Evolutionary conservation across 2,888 invertebrate genomes (phyloP).

Genomic region (Cepaea hortensis): DNA sequence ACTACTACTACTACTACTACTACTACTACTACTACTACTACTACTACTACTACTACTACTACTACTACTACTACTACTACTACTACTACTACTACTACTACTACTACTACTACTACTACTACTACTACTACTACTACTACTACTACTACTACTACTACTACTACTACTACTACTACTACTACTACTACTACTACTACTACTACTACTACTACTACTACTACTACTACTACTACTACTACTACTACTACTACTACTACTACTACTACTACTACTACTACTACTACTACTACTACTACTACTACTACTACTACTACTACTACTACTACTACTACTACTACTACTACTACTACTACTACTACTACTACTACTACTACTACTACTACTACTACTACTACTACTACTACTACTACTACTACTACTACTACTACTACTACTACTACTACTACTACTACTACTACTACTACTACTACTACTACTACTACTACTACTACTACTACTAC

Average conservation of each 20-base stretch:
- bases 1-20: conserved; percentile 14
- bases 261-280: conserved; percentile 9
- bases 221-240: conserved; percentile 14
- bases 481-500: conserved; percentile 9
- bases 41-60: conserved; percentile 9
- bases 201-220: conserved; percentile 15
- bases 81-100: neutral
- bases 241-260: conserved; percentile 7
- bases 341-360: neutral
- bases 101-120: neutral
- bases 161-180: conserved; percentile 16
- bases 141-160: conserved; percentile 11
- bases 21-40: conserved; percentile 7
- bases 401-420: conserved; percentile 16
- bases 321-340: neutral
- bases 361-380: conserved; percentile 11
- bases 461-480: conserved; percentile 7
- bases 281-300: conserved; percentile 16
- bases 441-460: conserved; percentile 14
- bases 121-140: neutral
- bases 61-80: conserved; percentile 16
- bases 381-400: conserved; percentile 16
- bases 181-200: conserved; percentile 16
- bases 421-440: conserved; percentile 15
- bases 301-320: neutral